Evolutionary conservation across 2,797 vertebrate genomes (phyloP).

Genomic region (Esox lucius): DNA sequence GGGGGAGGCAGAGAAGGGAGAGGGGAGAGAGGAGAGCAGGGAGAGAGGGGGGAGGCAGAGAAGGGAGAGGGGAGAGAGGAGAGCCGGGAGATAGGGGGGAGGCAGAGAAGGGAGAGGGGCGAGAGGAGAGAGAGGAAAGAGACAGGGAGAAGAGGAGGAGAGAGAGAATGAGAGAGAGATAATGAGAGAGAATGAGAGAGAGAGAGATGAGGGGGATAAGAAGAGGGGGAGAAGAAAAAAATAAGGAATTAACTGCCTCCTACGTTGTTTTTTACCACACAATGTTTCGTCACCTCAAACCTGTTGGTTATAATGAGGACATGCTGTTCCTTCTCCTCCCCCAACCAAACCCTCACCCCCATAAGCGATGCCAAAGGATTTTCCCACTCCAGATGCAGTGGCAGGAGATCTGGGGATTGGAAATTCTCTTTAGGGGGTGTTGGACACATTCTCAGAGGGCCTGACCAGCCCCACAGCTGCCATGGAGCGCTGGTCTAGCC

Average conservation of each 20-base stretch:
- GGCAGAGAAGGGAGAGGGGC: too few relatives aligned
- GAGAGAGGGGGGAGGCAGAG: neutral
- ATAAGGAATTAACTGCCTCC: slow-evolving; percentile 5
- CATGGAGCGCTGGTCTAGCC: neutral
- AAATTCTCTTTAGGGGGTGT: neutral
- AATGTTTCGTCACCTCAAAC: slow-evolving; percentile 28
- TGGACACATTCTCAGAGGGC: slow-evolving; percentile 1
- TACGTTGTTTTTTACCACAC: slow-evolving; percentile 26
- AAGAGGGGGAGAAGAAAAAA: too few relatives aligned
- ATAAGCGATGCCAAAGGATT: slow-evolving; percentile 8
- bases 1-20: neutral
- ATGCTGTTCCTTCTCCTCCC: slow-evolving; percentile 10
- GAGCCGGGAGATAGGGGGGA: neutral
- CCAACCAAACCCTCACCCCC: neutral
- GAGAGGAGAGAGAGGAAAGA: neutral
- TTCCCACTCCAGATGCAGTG: slow-evolving; percentile 19
- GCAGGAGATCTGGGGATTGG: slow-evolving; percentile 15
- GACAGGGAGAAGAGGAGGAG: neutral
- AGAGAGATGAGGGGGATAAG: neutral
- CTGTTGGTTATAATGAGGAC: slow-evolving; percentile 27
- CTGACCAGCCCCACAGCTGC: neutral
- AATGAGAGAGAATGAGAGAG: slow-evolving; percentile 4
- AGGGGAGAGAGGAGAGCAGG: slow-evolving; percentile 2
- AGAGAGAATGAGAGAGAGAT: neutral
- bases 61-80: too few relatives aligned